Base-by-base conservation (phyloP, 23 tunicate species). In the Pegea sp. region DNA sequence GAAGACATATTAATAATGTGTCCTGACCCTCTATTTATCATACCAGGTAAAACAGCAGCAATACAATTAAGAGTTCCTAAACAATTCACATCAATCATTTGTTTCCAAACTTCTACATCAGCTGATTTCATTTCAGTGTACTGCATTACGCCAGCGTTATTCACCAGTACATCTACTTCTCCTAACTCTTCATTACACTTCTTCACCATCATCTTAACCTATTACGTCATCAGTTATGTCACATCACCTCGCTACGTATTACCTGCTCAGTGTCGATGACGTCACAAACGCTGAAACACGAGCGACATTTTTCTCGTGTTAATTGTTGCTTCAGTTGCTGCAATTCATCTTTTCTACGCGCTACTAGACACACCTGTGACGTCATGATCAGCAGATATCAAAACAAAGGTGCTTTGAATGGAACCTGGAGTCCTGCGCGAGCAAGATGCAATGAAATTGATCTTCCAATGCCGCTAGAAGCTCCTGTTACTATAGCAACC, bases 381-480 rank as follows among this genome's bases (percentile, higher is more conserved):
- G n/a, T n/a, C n/a, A n/a, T n/a, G n/a, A n/a, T n/a, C n/a, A n/a
- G n/a, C n/a, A n/a, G n/a, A n/a, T n/a, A n/a, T n/a, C n/a, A n/a
- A n/a, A n/a, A n/a, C n/a, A n/a, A n/a, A n/a, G n/a, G n/a, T n/a
- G n/a, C n/a, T n/a, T n/a, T n/a, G n/a, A n/a, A n/a, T n/a, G n/a
- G n/a, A n/a, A 80, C 93, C 60, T 61, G 66, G 2, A 68, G 70
- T 34, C 93, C 93, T 24, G 74, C 80, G 5, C 46, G 53, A 1
- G 93, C 74, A 5, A 80, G 61, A 34, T 44, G 42, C 46, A 59
- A 3, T 0, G 80, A 79, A 56, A 80, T 68, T 23, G 93, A 53
- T 61, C 65, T 66, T 26, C 93, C 93, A 60, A 80, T 80, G 3
- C 93, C 93, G 56, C 79, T 71, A 31, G 93, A 71, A 20, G 93